Evolutionary conservation across 2,888 invertebrate species (phyloP), one percentile per base, ranked within the genome.

Genomic region (Campopleginae sp.): DNA sequence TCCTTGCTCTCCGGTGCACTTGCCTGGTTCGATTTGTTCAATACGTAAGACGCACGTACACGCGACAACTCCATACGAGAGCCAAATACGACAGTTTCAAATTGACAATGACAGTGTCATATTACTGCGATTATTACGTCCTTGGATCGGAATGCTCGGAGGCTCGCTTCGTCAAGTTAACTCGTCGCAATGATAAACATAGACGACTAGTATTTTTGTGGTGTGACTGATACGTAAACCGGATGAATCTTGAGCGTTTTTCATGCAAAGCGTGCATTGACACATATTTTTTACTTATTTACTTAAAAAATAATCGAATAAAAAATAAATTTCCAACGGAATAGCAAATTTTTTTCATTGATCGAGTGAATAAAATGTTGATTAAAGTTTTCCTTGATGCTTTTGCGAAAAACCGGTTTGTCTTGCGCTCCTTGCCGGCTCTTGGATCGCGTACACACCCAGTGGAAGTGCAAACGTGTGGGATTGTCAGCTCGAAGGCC

Each of bases 401-500:
- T n/a, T n/a, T 38, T 19, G 42, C 66, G 23, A 42, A 33, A 23
- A 66, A n/a, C 44, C 63, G 63, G 63, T 68, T 38, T 42, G 58
- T 42, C 17, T 44, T 31, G 58, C 23, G 58, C 58, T 12, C 27
- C 58, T 42, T 42, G 38, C 54, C 54, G 71, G 33, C 19, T n/a
- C 44, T 58, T 19, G 7, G 44, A 33, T 51, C 5, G n/a, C 27
- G 46, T 27, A 19, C 27, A 14, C 19, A 44, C 44, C 44, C 58
- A 58, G 58, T 58, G 23, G 14, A 27, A 58, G 27, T 63, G 10
- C 46, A 33, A 19, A 38, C 65, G 48, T 38, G 65, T 38, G 65
- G 76, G 76, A 76, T 33, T 51, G 23, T 1, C 65, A 23, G 51
- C 31, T 51, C 65, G 65, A 76, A 76, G 76, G 65, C 65, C 51